Evolutionary conservation across 2,797 vertebrate species (phyloP), one percentile per base, ranked within the genome.

Genomic region (Liparis tanakae): DNA sequence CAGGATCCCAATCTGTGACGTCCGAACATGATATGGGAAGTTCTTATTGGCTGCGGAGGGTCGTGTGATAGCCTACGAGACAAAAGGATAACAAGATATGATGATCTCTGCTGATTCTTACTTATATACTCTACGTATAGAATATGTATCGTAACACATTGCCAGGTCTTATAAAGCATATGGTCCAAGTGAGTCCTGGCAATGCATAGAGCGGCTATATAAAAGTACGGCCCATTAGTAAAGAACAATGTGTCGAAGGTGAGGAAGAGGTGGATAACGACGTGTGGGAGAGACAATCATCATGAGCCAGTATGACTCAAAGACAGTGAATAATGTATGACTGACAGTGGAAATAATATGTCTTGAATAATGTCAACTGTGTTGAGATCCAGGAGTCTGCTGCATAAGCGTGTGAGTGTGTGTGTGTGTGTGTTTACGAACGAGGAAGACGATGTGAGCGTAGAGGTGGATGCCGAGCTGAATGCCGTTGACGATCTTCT

Each of bases 21-120:
- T 98, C 74, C 97, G 94, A 46, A 98, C 97, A 0, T 98, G 97
- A 88, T 97, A 98, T 0, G 97, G 97, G 87, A 98, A 98, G 88
- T 98, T 98, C 92, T 97, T 97, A 91, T 98, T 98, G 93, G 97
- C 97, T 13, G 97, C 97, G 0, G 97, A 98, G 1, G 97, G 97
- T 18, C 97, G 94, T 0, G 97, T 98, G 90, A 98, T 98, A 54
- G 95, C 89, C 97, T 98, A 56, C 46, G 17, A 63, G 30, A 41
- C 12, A 34, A 70, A 48, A 65, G 12, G 4, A 60, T 48, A 22
- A 50, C 25, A 33, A 37, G 10, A 66, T 12, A 9, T 10, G 7
- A 46, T 17, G 18, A 65, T 36, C 56, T 14, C 1, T 13, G 2
- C 2, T 10, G 1, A 57, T 63, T 33, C 10, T 43, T 33, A 10